Base-by-base conservation (phyloP, 2,797 vertebrate genomes). In the Bradypus variegatus region DNA sequence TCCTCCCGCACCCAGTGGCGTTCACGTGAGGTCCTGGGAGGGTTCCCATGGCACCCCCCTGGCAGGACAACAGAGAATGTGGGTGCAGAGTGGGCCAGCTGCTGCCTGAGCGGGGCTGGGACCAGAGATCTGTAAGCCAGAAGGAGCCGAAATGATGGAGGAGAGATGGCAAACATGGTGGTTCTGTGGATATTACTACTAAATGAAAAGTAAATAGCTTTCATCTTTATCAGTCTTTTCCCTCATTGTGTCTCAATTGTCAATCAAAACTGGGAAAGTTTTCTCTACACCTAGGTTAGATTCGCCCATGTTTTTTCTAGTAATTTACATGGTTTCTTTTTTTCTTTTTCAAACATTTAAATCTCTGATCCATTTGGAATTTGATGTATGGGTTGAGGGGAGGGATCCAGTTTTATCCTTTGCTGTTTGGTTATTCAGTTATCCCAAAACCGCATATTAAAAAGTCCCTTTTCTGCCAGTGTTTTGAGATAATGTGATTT, bases 321-420 rank as follows among this genome's bases (percentile, higher is more conserved):
- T 69, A n/a, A 45, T 27, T 60, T 62, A 16, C 12, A 15, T 48
- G 14, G 2, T 78, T 76, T 62, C 6, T 53, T 21, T 82, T 78
- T 62, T 76, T 31, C 31, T 73, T 85, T 70, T 91, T 89, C 48
- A 82, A 27, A 90, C 15, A 16, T 64, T 81, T 41, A 73, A 13
- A 21, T 82, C 36, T 86, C 33, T 65, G 13, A 33, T 65, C 15
- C 65, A 31, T 48, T 82, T 93, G 76, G 50, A 79, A 60, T 90
- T 65, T 77, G 5, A 5, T 76, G 21, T 9, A 2, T 45, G 8
- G 33, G 41, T 79, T 88, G 83, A 95, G 72, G 72, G 72, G 38
- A 33, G 38, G 36, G 50, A 45, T 53, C 70, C 79, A 88, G 0
- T 50, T 78, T 91, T 69, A 62, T 16, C 55, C 62, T 69, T 85